These are phyloP conservation scores for Fistularia tabacaria DNA, from an alignment of 2,797 vertebrate species.

Conservation along the genomic window DNA sequence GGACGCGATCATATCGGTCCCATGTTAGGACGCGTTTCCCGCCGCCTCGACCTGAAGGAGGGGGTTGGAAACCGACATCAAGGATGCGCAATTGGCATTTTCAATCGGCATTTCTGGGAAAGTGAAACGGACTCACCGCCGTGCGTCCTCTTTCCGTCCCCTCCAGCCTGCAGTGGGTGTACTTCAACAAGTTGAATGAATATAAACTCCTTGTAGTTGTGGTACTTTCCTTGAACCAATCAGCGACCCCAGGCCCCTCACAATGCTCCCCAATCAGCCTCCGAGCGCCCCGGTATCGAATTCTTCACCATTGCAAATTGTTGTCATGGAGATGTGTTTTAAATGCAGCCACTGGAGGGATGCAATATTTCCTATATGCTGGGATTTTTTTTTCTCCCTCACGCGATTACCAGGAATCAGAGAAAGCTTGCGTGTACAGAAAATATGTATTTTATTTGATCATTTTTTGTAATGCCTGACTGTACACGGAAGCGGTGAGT, in stretches of 20 bases:
- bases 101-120: no score
- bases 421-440: conserved; percentile 10
- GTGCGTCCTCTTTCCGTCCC: not conserved
- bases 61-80: no score
- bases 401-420: conserved; percentile 46
- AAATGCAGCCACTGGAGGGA: conserved; percentile 82
- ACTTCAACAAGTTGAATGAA: conserved; percentile 97
- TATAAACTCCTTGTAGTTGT: conserved; percentile 92
- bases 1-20: no score
- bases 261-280: conserved; percentile 98
- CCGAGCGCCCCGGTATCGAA: conserved; percentile 90
- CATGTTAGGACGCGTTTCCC: conserved; percentile 35
- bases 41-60: conserved; percentile 8
- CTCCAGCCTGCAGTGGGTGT: conserved; percentile 74
- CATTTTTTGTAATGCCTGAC: no score
- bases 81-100: no score
- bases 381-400: conserved; percentile 52
- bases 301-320: conserved; percentile 98
- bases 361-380: conserved; percentile 82
- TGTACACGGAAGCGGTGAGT: conserved; percentile 56
- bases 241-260: conserved; percentile 95
- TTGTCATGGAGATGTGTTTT: conserved; percentile 88
- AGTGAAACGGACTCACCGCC: no score
- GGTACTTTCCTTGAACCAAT: conserved; percentile 94
- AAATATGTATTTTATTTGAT: no score